A percentile compares a stretch with the other conserved stretches of the same genome.
Conservation (phyloP, 2,113 vertebrate species). For the Setophaga coronata region DNA sequence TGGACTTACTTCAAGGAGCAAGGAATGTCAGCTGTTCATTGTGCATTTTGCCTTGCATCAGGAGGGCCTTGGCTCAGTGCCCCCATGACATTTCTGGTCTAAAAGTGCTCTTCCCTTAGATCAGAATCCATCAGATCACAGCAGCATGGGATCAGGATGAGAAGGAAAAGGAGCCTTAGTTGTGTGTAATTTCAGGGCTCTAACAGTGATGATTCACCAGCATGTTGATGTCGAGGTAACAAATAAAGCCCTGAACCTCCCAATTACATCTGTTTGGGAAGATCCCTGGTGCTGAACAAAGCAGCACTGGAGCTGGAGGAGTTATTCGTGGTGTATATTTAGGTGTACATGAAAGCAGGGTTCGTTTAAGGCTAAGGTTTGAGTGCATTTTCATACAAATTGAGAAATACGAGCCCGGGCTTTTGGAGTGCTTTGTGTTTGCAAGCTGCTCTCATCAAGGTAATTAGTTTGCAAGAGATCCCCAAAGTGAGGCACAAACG, state of each 20-base stretch:
- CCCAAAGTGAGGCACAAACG: slow-evolving; percentile 9
- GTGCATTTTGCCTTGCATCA: background rate
- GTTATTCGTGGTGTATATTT: background rate
- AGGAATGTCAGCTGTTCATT: background rate
- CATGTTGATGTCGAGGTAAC: background rate
- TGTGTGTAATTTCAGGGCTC: background rate
- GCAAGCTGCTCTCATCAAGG: slow-evolving; percentile 21
- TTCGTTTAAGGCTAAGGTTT: slow-evolving; percentile 6
- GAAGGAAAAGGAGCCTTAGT: background rate
- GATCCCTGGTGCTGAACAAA: background rate
- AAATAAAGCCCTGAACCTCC: background rate
- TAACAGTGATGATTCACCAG: background rate
- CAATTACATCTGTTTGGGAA: slow-evolving; percentile 10
- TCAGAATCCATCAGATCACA: background rate
- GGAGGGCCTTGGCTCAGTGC: background rate
- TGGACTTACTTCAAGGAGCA: background rate
- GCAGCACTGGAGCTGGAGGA: background rate
- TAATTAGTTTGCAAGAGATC: slow-evolving; percentile 43
- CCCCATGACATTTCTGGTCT: background rate
- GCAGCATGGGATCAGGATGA: background rate
- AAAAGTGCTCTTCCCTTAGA: background rate
- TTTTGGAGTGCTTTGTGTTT: slow-evolving; percentile 28
- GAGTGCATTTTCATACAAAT: background rate
- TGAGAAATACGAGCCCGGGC: background rate
- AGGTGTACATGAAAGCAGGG: background rate